A percentile compares a stretch with the other conserved stretches of the same genome.
These are phyloP conservation scores for Agrotis puta DNA, from an alignment of 2,888 invertebrate species.

Conservation along the genomic window DNA sequence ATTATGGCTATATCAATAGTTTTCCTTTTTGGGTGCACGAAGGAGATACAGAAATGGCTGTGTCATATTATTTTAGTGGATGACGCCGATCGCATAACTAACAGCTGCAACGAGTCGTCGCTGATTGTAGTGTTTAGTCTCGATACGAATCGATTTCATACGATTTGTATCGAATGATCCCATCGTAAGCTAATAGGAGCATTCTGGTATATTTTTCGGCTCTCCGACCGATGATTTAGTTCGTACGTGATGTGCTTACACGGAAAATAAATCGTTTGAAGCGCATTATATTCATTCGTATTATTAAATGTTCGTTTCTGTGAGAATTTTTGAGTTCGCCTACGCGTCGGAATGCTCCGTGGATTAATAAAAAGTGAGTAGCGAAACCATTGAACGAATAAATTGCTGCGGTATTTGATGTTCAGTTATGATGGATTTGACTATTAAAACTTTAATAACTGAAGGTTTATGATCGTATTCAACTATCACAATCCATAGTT, in stretches of 20 bases:
- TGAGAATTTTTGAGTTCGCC: conserved; percentile 86
- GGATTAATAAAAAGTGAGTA: conserved; percentile 65
- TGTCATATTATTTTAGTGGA: conserved; percentile 91
- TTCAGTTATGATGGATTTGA: conserved; percentile 48
- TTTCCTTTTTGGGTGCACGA: conserved; percentile 83
- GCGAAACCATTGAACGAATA: conserved; percentile 65
- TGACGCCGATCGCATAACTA: conserved; percentile 87
- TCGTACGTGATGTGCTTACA: conserved; percentile 89
- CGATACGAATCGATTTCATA: conserved; percentile 88
- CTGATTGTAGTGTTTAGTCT: conserved; percentile 90
- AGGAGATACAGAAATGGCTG: conserved; percentile 88
- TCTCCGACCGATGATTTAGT: conserved; percentile 86
- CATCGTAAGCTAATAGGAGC: conserved; percentile 87
- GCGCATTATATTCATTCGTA: conserved; percentile 87
- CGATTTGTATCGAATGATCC: conserved; percentile 87
- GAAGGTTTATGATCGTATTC: conserved; percentile 39
- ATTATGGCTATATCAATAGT: conserved; percentile 84
- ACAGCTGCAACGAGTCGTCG: conserved; percentile 85
- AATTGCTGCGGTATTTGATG: conserved; percentile 58
- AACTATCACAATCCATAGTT: conserved; percentile 24
- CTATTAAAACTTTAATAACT: conserved; percentile 54
- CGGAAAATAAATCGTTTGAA: conserved; percentile 88
- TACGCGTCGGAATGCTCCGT: conserved; percentile 82
- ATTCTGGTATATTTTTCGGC: conserved; percentile 87
- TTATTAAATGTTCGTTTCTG: conserved; percentile 89